These are phyloP conservation scores for Paradoxurus hermaphroditus DNA, from an alignment of 2,113 vertebrate species.

Conservation along the genomic window DNA sequence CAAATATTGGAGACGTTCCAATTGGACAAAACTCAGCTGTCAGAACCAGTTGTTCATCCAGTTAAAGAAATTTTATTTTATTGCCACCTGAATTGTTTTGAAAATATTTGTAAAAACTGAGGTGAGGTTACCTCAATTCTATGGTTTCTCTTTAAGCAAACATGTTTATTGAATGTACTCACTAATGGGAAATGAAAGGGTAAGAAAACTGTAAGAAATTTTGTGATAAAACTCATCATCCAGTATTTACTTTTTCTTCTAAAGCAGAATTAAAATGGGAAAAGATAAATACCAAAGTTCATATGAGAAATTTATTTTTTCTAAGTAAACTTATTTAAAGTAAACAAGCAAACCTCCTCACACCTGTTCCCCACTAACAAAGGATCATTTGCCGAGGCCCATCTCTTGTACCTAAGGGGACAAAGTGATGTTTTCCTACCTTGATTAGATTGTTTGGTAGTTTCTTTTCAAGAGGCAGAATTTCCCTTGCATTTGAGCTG, in stretches of 20 bases:
- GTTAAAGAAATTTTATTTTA: conserved; percentile 13
- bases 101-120: background rate
- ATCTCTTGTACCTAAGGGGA: background rate
- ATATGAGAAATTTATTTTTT: background rate
- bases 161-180: background rate
- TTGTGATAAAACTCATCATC: background rate
- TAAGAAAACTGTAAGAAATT: background rate
- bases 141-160: background rate
- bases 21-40: background rate
- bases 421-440: background rate
- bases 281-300: background rate
- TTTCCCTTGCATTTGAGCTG: background rate
- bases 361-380: background rate
- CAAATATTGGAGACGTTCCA: background rate
- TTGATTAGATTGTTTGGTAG: background rate
- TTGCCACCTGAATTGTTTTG: background rate
- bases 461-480: background rate
- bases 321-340: background rate
- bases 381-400: background rate
- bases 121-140: background rate
- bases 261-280: background rate
- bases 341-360: background rate
- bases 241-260: background rate
- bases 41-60: background rate
- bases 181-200: background rate